Base-by-base conservation (phyloP, 2,797 vertebrate species). In the Sternotherus odoratus region DNA sequence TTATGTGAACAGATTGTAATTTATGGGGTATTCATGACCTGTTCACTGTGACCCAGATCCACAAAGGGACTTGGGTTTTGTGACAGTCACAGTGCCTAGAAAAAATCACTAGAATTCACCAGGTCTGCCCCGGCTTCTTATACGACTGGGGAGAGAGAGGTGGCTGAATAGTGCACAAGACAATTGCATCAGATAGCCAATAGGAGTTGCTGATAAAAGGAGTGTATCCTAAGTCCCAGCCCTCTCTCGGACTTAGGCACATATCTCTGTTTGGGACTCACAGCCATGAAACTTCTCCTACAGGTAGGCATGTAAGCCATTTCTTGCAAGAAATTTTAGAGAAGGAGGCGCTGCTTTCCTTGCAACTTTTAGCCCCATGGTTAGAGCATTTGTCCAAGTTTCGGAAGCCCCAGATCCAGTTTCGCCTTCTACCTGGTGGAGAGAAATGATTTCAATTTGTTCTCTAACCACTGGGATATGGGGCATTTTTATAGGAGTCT, bases 11-110 rank as follows among this genome's bases (percentile, higher is more conserved):
- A 91, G 91, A 88, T 53, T 33, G 79, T 36, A 57, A 3, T 7
- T 49, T 86, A 86, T 83, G 12, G 66, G 88, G n/a, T 88, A 94
- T 89, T 15, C 85, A 28, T 8, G 66, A 91, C 12, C 83, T 83
- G 56, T 33, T 4, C 16, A 90, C 33, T n/a, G n/a, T 63, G 60
- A 60, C 30, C 6, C 57, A n/a, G 30, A n/a, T 33, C 57, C 30
- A n/a, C 13, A 66, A 66, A 21, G n/a, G 63, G 17, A 66, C 5
- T 21, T 66, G 63, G 9, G 17, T 21, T 17, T 21, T 66, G 8
- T 36, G 8, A 36, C 17, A 36, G n/a, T 66, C 33, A n/a, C 16
- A 66, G 7, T 36, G n/a, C 9, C 30, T 66, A 36, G 63, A 66
- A 66, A 66, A 66, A 36, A n/a, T 10, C 33, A 36, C 2, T 21